Conservation (phyloP, 2,888 invertebrate genomes). For the Volucella inflata region DNA sequence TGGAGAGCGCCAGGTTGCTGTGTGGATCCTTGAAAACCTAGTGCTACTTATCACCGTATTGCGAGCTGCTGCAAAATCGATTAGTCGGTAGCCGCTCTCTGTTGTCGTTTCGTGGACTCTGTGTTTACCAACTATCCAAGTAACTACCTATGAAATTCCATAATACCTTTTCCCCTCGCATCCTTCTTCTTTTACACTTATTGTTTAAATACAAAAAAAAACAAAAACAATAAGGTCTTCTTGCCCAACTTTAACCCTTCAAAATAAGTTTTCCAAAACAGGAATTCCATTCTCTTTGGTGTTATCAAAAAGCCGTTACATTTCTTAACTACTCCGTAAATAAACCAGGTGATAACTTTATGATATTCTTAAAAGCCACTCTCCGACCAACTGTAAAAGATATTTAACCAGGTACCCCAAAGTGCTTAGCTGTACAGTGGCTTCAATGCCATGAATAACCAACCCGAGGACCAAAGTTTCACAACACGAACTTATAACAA, state of each 20-base stretch:
- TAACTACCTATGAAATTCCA: no score
- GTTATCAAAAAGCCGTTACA: slow-evolving; percentile 17
- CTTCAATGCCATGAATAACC: neutral
- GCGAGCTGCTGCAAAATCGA: no score
- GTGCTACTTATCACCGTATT: no score
- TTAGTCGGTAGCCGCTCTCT: no score
- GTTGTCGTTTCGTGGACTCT: no score
- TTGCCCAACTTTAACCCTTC: neutral
- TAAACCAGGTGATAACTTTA: slow-evolving; percentile 30
- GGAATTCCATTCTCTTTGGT: neutral
- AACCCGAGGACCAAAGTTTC: slow-evolving; percentile 20
- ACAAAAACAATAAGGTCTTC: no score
- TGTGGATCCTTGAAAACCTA: no score
- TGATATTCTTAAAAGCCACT: slow-evolving; percentile 51
- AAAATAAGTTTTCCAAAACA: neutral
- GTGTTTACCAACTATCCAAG: no score
- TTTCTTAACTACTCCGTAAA: slow-evolving; percentile 16
- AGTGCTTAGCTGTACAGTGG: slow-evolving; percentile 11
- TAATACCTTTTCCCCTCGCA: no score
- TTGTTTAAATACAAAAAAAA: no score
- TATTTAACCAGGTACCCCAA: slow-evolving; percentile 25
- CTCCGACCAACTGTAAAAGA: slow-evolving; percentile 23
- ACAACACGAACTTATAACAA: slow-evolving; percentile 60
- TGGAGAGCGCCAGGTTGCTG: no score
- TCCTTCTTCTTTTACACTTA: no score